Evolutionary conservation across 92 coral and sea anemone species (phyloP).

Genomic region (Porites rus): DNA sequence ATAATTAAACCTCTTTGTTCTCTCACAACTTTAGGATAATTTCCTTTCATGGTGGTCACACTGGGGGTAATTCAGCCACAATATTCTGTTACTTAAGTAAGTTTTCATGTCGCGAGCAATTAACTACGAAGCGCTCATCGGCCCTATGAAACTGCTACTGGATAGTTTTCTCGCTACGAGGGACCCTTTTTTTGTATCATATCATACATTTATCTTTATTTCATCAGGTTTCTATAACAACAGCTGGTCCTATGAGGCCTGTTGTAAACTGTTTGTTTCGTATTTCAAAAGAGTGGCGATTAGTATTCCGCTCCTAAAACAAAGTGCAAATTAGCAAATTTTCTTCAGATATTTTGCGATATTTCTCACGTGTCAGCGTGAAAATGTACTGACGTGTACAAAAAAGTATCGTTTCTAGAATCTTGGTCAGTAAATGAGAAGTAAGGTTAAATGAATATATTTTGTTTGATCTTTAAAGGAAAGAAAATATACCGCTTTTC

Average conservation of each 20-base stretch:
- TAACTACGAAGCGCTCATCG: background rate
- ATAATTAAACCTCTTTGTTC: conserved; percentile 16
- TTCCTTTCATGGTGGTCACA: background rate
- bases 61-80: conserved; percentile 4
- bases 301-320: background rate
- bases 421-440: background rate
- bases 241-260: background rate
- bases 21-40: conserved; percentile 4
- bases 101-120: background rate
- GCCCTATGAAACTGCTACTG: background rate
- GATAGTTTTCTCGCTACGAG: background rate
- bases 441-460: background rate
- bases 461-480: background rate
- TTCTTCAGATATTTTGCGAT: background rate
- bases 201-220: background rate
- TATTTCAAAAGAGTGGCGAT: background rate
- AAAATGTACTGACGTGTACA: background rate
- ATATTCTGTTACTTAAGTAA: background rate
- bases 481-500: background rate
- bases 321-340: background rate
- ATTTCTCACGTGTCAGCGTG: background rate
- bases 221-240: background rate
- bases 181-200: background rate
- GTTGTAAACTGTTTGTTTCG: background rate
- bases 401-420: background rate